Conservation (phyloP, 2,113 vertebrate genomes). For the Donacobius atricapilla region DNA sequence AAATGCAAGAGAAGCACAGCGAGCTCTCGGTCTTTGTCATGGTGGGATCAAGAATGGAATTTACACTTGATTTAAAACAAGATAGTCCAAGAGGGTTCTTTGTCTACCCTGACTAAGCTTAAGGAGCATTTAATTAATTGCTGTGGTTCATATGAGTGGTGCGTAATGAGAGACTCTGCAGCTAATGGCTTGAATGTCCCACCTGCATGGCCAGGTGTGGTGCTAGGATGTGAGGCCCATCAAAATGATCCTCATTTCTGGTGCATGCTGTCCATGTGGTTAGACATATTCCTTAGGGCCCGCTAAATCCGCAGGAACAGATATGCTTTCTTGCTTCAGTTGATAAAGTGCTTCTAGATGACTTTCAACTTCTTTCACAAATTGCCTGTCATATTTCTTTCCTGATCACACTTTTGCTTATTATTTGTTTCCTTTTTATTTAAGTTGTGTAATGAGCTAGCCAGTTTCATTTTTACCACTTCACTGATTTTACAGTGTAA, state of each 20-base stretch:
- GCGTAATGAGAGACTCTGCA: neutral
- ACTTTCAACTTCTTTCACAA: neutral
- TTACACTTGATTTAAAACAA: neutral
- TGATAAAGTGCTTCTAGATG: neutral
- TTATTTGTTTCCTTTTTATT: constrained; percentile 8
- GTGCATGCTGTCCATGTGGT: neutral
- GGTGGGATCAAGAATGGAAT: neutral
- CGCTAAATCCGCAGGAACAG: neutral
- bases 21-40: neutral
- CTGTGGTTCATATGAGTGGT: neutral
- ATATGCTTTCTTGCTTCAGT: neutral
- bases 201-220: neutral
- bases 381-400: neutral
- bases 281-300: neutral
- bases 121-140: neutral
- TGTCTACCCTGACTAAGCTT: neutral
- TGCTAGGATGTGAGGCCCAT: neutral
- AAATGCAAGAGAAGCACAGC: neutral
- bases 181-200: neutral
- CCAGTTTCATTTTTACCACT: neutral
- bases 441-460: constrained; percentile 11
- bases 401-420: neutral
- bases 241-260: neutral
- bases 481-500: neutral
- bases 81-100: neutral